Evolutionary conservation across 2,113 vertebrate genomes (phyloP).

Genomic region (Rousettus leschenaultii): DNA sequence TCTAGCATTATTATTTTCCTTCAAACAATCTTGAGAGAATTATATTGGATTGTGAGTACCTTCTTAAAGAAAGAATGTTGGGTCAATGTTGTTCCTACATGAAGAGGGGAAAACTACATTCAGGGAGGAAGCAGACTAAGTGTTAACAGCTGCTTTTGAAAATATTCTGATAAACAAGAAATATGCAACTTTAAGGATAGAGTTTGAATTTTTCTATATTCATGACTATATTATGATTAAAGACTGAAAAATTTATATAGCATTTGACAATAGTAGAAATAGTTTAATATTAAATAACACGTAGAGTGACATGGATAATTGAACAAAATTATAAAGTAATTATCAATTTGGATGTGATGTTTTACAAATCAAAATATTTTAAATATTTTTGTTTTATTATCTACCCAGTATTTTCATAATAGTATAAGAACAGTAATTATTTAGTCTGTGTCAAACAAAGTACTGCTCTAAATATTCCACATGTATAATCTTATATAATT

Average conservation of each 20-base stretch:
- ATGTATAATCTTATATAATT: neutral
- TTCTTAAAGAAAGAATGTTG: conserved; percentile 41
- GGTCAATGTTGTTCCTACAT: conserved; percentile 27
- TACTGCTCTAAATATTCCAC: neutral
- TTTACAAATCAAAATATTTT: neutral
- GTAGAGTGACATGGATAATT: neutral
- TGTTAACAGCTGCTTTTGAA: neutral
- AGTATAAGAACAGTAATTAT: neutral
- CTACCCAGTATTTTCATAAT: neutral
- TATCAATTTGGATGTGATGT: neutral
- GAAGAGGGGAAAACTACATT: neutral
- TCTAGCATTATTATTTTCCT: conserved; percentile 82
- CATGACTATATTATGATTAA: neutral
- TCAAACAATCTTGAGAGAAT: conserved; percentile 71
- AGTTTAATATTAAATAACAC: neutral
- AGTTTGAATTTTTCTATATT: neutral
- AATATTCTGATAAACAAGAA: neutral
- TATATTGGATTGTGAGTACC: conserved; percentile 53
- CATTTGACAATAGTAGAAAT: neutral
- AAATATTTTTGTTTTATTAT: neutral
- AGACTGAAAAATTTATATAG: neutral
- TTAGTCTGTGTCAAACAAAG: neutral
- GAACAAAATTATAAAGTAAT: neutral
- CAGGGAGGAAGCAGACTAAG: neutral
- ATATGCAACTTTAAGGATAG: neutral